phyloP scores from a whole-genome alignment of 2,888 invertebrate genomes.

The Hesperia comma region DNA sequence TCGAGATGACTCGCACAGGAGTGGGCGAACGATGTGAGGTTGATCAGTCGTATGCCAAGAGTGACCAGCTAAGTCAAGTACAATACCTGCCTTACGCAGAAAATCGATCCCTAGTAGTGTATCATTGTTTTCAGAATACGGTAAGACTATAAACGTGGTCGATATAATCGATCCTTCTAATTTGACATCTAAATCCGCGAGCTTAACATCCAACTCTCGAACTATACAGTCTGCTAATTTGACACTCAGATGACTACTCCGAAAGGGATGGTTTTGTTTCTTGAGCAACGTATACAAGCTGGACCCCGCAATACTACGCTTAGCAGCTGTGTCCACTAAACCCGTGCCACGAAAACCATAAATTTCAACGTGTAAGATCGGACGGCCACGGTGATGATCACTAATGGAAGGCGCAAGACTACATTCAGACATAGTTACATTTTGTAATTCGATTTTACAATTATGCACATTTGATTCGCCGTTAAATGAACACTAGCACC shows the following conservation, averaged over 20 bases:
- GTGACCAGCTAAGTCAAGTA: conserved; percentile 4
- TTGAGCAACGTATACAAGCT: conserved; percentile 4
- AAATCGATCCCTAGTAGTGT: conserved; percentile 8
- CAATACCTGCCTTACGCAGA: not conserved
- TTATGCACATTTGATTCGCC: no score
- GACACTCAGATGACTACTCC: not conserved
- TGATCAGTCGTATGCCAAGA: not conserved
- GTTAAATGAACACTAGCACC: no score
- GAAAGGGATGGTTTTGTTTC: conserved; percentile 2
- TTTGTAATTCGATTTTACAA: not conserved
- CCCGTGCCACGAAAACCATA: conserved; percentile 4
- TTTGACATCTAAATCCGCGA: conserved; percentile 6
- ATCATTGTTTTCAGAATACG: not conserved
- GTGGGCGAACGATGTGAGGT: not conserved
- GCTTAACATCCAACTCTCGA: not conserved
- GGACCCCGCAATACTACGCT: conserved; percentile 2
- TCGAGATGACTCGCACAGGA: not conserved
- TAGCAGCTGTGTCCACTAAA: conserved; percentile 5
- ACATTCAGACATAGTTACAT: not conserved
- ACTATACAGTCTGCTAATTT: conserved; percentile 3
- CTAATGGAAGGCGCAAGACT: not conserved
- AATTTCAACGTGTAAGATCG: not conserved
- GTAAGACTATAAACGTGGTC: conserved; percentile 5
- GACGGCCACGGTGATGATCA: not conserved
- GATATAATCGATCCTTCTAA: not conserved